A percentile compares a stretch with the other conserved stretches of the same genome.
These are phyloP conservation scores for Ranitomeya imitator DNA, from an alignment of 2,113 vertebrate genomes.

Conservation along the genomic window DNA sequence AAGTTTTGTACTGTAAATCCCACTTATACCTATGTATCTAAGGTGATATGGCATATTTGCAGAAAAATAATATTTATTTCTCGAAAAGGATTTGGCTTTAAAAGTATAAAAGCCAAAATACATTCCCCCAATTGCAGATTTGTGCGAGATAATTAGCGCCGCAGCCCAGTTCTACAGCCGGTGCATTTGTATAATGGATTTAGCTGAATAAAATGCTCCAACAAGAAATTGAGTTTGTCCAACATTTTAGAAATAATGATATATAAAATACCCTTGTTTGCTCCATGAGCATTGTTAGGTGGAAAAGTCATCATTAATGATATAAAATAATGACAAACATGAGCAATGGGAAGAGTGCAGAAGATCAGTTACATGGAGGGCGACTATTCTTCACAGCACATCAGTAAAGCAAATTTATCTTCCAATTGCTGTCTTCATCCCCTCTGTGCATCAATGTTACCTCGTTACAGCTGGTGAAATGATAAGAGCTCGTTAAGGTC, in stretches of 20 bases:
- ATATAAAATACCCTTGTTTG: neutral
- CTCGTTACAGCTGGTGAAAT: neutral
- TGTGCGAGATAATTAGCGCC: neutral
- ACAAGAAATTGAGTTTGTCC: neutral
- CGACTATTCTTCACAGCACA: neutral
- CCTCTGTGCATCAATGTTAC: neutral
- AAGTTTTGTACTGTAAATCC: too few relatives aligned
- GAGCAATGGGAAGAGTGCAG: neutral
- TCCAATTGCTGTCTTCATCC: neutral
- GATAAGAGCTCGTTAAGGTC: neutral
- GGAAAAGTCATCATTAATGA: conserved; percentile 6
- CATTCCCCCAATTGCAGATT: neutral
- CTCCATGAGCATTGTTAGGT: neutral
- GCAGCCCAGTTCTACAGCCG: neutral
- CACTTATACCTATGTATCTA: too few relatives aligned
- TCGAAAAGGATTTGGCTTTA: neutral
- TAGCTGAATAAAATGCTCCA: neutral
- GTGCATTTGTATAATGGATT: neutral
- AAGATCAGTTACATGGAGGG: neutral
- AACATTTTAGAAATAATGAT: conserved; percentile 16
- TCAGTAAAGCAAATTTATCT: conserved; percentile 8
- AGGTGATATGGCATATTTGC: neutral
- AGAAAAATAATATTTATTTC: neutral
- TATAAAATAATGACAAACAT: neutral
- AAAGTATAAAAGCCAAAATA: neutral